These are phyloP conservation scores for Ataeniobius toweri DNA, from an alignment of 2,797 vertebrate genomes.

Conservation along the genomic window DNA sequence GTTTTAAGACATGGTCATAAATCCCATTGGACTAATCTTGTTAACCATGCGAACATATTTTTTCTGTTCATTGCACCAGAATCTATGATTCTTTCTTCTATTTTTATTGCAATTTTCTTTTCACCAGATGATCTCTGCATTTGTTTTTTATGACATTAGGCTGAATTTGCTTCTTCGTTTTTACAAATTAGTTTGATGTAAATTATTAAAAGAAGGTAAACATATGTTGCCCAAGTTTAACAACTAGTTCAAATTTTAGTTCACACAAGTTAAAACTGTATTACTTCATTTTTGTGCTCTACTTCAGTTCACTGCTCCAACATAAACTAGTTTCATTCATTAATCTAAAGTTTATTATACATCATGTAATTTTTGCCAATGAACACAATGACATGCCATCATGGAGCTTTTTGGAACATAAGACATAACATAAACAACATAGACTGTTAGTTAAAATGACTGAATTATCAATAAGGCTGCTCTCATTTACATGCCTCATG, in stretches of 20 bases:
- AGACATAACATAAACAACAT: too few species aligned
- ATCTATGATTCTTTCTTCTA: constrained; percentile 46
- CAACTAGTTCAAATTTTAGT: background rate
- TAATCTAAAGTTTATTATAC: background rate
- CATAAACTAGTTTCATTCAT: background rate
- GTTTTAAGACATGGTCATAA: constrained; percentile 68
- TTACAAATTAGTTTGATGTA: background rate
- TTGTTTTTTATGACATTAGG: background rate
- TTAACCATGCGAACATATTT: constrained; percentile 57
- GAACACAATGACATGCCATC: too few species aligned
- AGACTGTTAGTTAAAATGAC: too few species aligned
- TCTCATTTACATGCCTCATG: too few species aligned
- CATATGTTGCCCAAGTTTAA: background rate
- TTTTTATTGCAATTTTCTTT: constrained; percentile 7
- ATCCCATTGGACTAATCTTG: constrained; percentile 64
- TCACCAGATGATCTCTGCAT: background rate
- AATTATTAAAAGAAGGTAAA: background rate
- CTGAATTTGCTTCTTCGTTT: background rate
- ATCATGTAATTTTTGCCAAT: too few species aligned
- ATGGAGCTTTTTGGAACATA: too few species aligned
- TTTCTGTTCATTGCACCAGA: constrained; percentile 25
- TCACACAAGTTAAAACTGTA: background rate
- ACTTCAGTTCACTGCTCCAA: background rate
- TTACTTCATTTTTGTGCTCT: background rate
- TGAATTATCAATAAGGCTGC: too few species aligned